Conservation (phyloP, 2,113 vertebrate species). For the Megaptera novaeangliae region DNA sequence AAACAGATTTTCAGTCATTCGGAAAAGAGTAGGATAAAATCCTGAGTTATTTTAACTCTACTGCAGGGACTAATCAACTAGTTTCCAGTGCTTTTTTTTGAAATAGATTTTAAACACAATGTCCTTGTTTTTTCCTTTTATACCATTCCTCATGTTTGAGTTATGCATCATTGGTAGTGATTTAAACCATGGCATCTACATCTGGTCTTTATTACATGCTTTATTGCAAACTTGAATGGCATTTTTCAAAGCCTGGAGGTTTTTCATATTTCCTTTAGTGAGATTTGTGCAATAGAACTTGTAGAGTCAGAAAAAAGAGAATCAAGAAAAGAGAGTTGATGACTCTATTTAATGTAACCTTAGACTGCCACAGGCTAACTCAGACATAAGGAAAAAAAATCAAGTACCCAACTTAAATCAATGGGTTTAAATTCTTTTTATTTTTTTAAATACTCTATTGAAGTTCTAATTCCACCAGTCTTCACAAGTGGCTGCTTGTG, state of each 20-base stretch:
- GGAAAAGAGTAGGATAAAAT: background rate
- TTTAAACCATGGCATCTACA: constrained; percentile 28
- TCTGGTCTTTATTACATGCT: background rate
- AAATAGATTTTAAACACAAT: background rate
- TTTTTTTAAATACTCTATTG: background rate
- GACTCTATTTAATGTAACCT: constrained; percentile 22
- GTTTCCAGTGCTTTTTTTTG: background rate
- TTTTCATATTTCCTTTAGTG: constrained; percentile 40
- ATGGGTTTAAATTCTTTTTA: background rate
- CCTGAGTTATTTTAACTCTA: constrained; percentile 5
- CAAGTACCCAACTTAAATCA: constrained; percentile 18
- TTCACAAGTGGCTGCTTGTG: background rate
- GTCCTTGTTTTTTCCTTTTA: constrained; percentile 17
- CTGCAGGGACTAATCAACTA: background rate
- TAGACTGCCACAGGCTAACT: constrained; percentile 30
- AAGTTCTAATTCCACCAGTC: background rate
- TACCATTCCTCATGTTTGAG: background rate
- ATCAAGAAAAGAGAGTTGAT: background rate
- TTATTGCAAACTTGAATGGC: constrained; percentile 35
- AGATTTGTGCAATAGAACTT: constrained; percentile 37
- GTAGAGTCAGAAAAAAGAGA: background rate
- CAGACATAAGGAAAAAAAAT: background rate
- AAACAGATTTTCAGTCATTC: background rate
- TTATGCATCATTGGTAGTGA: background rate
- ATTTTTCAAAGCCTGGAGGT: constrained; percentile 26